A percentile compares a stretch with the other conserved stretches of the same genome.
These are phyloP conservation scores for Lepus townsendii DNA, from an alignment of 2,797 vertebrate genomes.

Conservation along the genomic window DNA sequence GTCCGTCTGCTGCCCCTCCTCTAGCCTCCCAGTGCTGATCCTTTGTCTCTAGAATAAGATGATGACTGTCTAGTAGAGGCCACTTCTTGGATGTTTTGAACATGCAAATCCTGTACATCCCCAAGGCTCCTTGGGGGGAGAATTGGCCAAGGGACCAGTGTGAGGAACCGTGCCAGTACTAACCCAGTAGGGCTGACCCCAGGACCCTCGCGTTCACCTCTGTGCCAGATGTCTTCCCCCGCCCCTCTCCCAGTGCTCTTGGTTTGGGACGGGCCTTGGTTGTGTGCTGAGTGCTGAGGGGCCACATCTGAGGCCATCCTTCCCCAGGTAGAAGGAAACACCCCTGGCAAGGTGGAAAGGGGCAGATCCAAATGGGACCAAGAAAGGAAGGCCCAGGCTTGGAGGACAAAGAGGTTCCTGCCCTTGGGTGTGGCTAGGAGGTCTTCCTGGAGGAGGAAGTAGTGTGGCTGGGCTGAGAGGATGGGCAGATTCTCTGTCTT, in stretches of 20 bases:
- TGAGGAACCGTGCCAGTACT: not conserved
- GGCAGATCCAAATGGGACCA: not conserved
- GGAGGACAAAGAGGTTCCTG: not conserved
- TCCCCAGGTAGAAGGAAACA: not conserved
- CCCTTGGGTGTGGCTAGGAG: not conserved
- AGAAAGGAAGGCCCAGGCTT: not conserved
- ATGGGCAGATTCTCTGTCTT: not conserved
- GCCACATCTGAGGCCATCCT: not conserved
- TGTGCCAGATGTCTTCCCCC: not conserved
- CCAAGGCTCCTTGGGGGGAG: not conserved
- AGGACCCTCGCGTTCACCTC: not conserved
- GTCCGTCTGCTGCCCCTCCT: not conserved
- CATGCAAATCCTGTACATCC: not conserved
- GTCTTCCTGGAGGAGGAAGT: constrained; percentile 29
- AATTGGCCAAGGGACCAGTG: not conserved
- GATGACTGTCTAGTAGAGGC: not conserved
- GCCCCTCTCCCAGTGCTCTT: not conserved
- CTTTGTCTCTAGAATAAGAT: not conserved
- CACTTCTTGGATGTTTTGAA: not conserved
- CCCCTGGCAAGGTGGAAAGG: not conserved
- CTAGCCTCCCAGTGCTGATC: not conserved
- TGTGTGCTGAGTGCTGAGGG: not conserved
- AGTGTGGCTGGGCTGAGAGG: not conserved
- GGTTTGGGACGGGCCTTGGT: not conserved
- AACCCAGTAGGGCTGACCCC: not conserved